Evolutionary conservation across 2,113 vertebrate species (phyloP).

Genomic region (Sebastes fasciatus): DNA sequence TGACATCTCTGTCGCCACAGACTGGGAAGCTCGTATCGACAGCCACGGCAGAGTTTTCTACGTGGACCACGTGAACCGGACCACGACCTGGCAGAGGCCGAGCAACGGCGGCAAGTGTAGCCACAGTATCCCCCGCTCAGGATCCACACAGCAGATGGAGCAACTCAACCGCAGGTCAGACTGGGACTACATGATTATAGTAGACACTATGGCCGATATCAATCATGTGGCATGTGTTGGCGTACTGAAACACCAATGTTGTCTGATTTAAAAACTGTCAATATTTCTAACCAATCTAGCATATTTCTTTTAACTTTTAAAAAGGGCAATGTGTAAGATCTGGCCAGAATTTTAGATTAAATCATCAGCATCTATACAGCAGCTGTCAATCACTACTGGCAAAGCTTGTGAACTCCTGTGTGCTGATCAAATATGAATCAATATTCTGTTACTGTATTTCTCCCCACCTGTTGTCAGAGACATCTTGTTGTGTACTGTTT

Average conservation of each 20-base stretch:
- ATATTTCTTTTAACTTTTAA: too few species aligned
- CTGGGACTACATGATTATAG: neutral
- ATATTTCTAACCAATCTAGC: neutral
- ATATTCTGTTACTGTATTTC: too few species aligned
- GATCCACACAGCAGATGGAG: constrained; percentile 97
- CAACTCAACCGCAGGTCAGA: constrained; percentile 95
- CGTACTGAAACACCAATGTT: neutral
- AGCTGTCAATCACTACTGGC: too few species aligned
- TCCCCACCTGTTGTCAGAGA: too few species aligned
- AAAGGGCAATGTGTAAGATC: too few species aligned
- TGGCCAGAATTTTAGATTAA: too few species aligned
- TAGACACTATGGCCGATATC: neutral
- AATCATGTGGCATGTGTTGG: neutral
- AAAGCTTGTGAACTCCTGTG: too few species aligned
- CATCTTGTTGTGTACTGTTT: too few species aligned
- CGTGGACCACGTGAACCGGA: constrained; percentile 96
- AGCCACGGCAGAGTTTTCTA: constrained; percentile 98
- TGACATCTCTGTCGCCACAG: constrained; percentile 77
- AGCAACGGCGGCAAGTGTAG: constrained; percentile 87
- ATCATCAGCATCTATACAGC: too few species aligned
- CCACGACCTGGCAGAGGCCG: constrained; percentile 97
- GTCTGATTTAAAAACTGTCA: neutral
- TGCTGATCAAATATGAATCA: too few species aligned
- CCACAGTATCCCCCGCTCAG: constrained; percentile 90
- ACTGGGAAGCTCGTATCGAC: constrained; percentile 98